Evolutionary conservation across 2,113 vertebrate genomes (phyloP).

Genomic region (Lycaon pictus): DNA sequence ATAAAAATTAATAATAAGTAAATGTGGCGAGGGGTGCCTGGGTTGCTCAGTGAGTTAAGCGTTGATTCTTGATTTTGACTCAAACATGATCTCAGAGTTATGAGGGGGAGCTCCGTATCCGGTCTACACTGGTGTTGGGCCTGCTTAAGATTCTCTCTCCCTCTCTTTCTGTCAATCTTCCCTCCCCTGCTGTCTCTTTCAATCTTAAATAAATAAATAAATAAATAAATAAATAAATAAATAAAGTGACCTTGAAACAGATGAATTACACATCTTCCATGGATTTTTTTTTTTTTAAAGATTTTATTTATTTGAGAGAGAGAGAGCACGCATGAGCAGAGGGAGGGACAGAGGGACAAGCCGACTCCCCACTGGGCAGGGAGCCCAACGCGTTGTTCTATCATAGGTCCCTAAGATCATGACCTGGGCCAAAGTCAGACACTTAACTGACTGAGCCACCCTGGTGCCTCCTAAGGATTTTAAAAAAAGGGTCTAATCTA

Average conservation of each 20-base stretch:
- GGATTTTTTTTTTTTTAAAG: not conserved
- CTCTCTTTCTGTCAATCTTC: not conserved
- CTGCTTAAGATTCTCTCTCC: not conserved
- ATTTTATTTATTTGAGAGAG: not conserved
- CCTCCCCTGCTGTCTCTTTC: not conserved
- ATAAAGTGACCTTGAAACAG: conserved; percentile 61
- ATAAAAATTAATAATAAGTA: not conserved
- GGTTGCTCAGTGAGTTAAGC: not conserved
- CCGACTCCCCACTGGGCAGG: not conserved
- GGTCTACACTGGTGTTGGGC: not conserved
- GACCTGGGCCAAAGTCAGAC: not conserved
- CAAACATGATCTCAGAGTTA: not conserved
- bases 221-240: not conserved
- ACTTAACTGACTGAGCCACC: not conserved
- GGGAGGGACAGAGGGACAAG: not conserved
- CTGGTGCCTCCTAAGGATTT: not conserved
- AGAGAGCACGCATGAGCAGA: not conserved
- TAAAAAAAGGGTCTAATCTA: conserved; percentile 54
- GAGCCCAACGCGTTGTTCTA: not conserved
- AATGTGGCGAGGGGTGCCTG: not conserved
- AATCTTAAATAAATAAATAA: not conserved
- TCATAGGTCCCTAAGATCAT: not conserved
- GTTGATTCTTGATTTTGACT: not conserved
- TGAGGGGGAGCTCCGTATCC: not conserved
- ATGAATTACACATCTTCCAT: conserved; percentile 16